A percentile compares a stretch with the other conserved stretches of the same genome.
These are phyloP conservation scores for Cephus pulcher DNA, from an alignment of 2,888 invertebrate genomes.

Conservation along the genomic window DNA sequence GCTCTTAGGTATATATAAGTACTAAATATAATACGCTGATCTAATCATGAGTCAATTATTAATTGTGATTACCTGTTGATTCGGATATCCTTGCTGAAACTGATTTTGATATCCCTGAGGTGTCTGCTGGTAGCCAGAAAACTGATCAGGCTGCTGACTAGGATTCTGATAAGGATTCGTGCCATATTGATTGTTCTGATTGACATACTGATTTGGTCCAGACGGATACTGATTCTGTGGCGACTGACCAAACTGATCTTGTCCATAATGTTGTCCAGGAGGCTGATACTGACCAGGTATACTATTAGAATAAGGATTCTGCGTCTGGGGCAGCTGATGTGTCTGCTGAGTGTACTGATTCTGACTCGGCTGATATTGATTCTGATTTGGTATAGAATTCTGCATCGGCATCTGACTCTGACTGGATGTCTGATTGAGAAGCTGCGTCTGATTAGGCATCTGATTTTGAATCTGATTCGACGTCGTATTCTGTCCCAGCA, in stretches of 20 bases:
- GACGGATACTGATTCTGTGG: background rate
- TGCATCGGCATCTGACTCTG: conserved; percentile 52
- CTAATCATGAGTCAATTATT: background rate
- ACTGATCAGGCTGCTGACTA: conserved; percentile 49
- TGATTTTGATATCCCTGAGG: conserved; percentile 48
- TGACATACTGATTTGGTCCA: conserved; percentile 37
- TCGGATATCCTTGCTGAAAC: conserved; percentile 46
- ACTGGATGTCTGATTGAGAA: conserved; percentile 67
- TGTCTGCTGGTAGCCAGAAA: conserved; percentile 42
- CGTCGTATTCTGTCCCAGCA: conserved; percentile 28
- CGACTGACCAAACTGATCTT: conserved; percentile 14
- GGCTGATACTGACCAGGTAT: conserved; percentile 47
- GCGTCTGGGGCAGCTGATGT: conserved; percentile 30
- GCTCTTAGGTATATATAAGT: background rate
- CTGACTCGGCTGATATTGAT: conserved; percentile 30
- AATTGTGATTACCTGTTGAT: conserved; percentile 46
- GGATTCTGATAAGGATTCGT: conserved; percentile 35
- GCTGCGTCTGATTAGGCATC: conserved; percentile 66
- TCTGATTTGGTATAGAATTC: conserved; percentile 32
- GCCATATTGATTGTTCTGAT: conserved; percentile 19
- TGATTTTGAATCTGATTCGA: conserved; percentile 69
- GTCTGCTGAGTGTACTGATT: conserved; percentile 30
- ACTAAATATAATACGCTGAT: background rate
- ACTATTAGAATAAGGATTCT: conserved; percentile 42
- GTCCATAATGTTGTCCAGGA: conserved; percentile 27